Evolutionary conservation across 1,140 invertebrate species (phyloP).

Genomic region (Drosophila virilis): DNA sequence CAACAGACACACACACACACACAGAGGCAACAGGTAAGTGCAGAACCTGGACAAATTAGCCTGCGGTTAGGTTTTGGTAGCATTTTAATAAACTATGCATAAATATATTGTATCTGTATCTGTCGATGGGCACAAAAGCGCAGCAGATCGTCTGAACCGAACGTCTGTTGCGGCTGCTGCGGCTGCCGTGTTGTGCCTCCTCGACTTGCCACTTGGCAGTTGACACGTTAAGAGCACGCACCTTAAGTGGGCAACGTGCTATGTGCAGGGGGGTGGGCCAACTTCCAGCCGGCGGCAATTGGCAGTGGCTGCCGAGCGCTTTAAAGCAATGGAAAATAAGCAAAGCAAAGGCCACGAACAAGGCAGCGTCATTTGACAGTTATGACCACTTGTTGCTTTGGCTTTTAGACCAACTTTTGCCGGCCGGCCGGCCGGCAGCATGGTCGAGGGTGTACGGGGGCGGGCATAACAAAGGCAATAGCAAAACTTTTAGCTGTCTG

Average conservation of each 20-base stretch:
- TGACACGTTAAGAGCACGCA: conserved; percentile 79
- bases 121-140: conserved; percentile 6
- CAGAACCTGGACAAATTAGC: conserved; percentile 65
- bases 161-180: conserved; percentile 4
- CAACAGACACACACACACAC: conserved; percentile 7
- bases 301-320: conserved; percentile 35
- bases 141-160: conserved; percentile 40
- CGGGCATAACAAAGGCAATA: conserved; percentile 21
- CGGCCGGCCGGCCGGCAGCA: conserved; percentile 42
- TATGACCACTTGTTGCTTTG: conserved; percentile 70
- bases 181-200: not conserved
- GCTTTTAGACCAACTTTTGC: conserved; percentile 32
- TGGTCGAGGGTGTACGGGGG: not conserved
- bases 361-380: conserved; percentile 68
- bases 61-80: conserved; percentile 67
- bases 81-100: conserved; percentile 51
- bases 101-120: conserved; percentile 37
- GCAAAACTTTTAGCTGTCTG: conserved; percentile 18
- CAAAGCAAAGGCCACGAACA: conserved; percentile 6
- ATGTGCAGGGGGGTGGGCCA: not conserved
- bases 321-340: conserved; percentile 23
- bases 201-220: conserved; percentile 56
- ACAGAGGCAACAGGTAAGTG: not conserved
- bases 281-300: conserved; percentile 30
- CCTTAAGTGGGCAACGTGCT: conserved; percentile 50